A percentile compares a stretch with the other conserved stretches of the same genome.
phyloP scores from a whole-genome alignment of 2,113 vertebrate genomes.

The Urocitellus parryii region DNA sequence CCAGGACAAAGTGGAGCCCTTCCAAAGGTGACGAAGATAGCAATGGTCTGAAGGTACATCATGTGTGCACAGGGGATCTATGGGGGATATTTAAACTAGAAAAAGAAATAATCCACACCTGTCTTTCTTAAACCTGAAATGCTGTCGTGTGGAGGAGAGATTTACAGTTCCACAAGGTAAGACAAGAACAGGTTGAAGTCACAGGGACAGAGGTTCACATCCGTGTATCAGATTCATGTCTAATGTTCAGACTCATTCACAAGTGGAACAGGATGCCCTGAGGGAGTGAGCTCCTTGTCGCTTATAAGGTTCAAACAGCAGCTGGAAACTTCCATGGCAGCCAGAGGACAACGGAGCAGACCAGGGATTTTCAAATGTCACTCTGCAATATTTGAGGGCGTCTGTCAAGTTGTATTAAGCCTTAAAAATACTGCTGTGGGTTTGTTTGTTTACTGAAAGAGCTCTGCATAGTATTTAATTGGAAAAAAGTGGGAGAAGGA shows the following conservation, averaged over 20 bases:
- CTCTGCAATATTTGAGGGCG: too few species aligned
- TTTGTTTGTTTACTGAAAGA: not conserved
- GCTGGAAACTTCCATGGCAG: not conserved
- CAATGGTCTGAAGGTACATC: not conserved
- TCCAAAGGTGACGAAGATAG: not conserved
- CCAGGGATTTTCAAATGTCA: not conserved
- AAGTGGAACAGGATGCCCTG: not conserved
- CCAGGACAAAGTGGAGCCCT: not conserved
- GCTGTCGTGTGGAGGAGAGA: not conserved
- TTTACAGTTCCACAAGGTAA: not conserved
- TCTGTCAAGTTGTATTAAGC: too few species aligned
- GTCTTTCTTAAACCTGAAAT: not conserved
- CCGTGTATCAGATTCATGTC: not conserved
- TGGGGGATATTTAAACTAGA: not conserved
- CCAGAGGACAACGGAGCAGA: not conserved
- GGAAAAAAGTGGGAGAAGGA: not conserved
- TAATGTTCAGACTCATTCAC: not conserved
- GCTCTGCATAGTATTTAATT: not conserved
- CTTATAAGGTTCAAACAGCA: not conserved
- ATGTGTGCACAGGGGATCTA: not conserved
- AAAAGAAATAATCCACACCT: not conserved
- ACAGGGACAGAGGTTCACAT: not conserved
- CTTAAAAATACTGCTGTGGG: too few species aligned
- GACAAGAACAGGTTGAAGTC: not conserved
- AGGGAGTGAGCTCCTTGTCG: not conserved